A percentile compares a stretch with the other conserved stretches of the same genome.
Evolutionary conservation across 2,113 vertebrate genomes (phyloP).

Genomic region (Numenius arquata): DNA sequence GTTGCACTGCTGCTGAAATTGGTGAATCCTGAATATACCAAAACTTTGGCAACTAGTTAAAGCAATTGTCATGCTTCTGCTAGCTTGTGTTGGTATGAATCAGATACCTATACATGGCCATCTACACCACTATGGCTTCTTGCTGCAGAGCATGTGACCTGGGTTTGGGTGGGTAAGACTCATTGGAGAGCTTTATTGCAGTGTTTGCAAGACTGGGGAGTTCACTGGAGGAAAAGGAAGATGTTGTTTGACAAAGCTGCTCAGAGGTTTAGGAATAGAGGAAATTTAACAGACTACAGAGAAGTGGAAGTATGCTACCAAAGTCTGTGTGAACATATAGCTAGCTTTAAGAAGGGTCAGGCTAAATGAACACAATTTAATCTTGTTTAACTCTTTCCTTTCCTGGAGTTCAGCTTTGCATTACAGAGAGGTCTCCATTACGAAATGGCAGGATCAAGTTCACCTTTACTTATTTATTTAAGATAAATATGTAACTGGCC

Average conservation of each 20-base stretch:
- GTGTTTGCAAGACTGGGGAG: neutral
- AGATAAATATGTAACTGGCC: neutral
- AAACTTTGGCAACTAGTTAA: neutral
- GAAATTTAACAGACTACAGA: neutral
- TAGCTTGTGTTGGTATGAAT: neutral
- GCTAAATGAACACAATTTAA: neutral
- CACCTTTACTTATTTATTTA: neutral
- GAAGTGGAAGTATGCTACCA: neutral
- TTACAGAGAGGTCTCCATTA: neutral
- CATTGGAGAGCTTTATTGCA: neutral
- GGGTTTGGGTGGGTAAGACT: neutral
- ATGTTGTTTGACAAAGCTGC: neutral
- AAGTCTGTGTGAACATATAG: neutral
- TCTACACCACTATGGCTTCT: neutral
- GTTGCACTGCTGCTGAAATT: neutral
- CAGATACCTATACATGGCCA: neutral
- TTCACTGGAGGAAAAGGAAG: neutral
- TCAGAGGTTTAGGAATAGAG: neutral
- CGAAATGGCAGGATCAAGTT: neutral
- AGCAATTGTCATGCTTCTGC: neutral
- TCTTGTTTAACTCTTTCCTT: neutral
- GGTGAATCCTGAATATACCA: neutral
- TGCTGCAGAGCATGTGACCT: neutral
- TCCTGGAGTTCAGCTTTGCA: neutral
- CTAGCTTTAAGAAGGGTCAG: neutral